These are phyloP conservation scores for Orycteropus afer DNA, from an alignment of 2,113 vertebrate species.

Conservation along the genomic window DNA sequence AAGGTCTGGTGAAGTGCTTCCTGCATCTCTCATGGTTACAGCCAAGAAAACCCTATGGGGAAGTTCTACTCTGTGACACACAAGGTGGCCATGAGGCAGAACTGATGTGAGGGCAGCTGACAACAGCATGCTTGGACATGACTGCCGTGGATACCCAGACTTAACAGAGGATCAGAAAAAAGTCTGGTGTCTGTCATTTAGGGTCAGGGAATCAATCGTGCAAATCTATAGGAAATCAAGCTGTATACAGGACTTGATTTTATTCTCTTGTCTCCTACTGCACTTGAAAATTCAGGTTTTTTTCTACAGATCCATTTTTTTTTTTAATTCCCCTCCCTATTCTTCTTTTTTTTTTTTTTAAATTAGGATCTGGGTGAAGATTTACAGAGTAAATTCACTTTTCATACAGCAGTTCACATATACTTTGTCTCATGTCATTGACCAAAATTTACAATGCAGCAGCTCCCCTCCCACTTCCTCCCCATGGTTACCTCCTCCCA, in stretches of 20 bases:
- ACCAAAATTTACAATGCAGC: too few species aligned
- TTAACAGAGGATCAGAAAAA: neutral
- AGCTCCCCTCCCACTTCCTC: too few species aligned
- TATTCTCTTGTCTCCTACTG: neutral
- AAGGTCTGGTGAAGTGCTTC: neutral
- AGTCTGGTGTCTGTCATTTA: neutral
- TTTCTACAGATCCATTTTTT: neutral
- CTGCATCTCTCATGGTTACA: neutral
- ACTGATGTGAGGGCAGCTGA: neutral
- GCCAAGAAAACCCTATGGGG: neutral
- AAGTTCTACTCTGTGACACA: neutral
- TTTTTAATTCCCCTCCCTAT: too few species aligned
- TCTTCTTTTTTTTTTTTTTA: too few species aligned
- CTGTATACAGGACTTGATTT: neutral
- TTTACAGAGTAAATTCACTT: too few species aligned
- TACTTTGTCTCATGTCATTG: too few species aligned
- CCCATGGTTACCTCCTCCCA: too few species aligned
- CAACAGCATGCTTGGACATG: neutral
- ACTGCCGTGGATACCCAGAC: neutral
- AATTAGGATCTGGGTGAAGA: too few species aligned
- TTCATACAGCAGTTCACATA: too few species aligned
- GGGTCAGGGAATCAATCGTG: neutral
- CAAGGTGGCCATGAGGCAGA: neutral
- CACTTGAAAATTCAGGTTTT: neutral
- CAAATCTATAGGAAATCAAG: neutral